Evolutionary conservation across 2,113 vertebrate genomes (phyloP), one percentile per base, ranked within the genome.

Genomic region (Rissa tridactyla): DNA sequence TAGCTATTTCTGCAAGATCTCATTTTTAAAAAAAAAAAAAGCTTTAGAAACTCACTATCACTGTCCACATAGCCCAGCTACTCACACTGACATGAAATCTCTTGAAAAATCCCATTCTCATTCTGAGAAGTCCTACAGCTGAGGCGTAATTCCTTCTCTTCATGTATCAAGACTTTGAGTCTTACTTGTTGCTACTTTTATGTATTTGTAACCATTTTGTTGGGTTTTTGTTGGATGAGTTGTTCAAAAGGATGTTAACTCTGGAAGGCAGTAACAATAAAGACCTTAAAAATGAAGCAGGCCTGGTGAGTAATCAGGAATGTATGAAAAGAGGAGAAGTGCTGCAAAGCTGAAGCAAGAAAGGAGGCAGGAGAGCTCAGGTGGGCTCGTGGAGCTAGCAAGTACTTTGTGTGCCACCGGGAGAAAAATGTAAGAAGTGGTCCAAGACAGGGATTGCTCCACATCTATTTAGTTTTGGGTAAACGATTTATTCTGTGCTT

Each of bases 371-470:
- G 6, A 72, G 40, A 58, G 21, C 4, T 65, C 26, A 66, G 57
- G 7, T 2, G 9, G 52, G 8, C 9, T 57, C 11, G 0, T 17
- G 14, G 15, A 66, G 8, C 9, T 40, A 49, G 8, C 5, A 47
- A 69, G 13, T 5, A 27, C 15, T 3, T 2, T 2, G 6, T 32
- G 26, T 65, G n/a, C 11, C 23, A 36, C 0, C 0, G 1, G 11
- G 4, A 88, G 8, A 79, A 90, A 90, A 22, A 22, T 4, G 34
- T 5, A 34, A 66, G 82, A 91, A 29, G 1, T 49, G 10, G 8
- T 76, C 15, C 16, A 49, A 46, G 13, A 12, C 9, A 36, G 36
- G 8, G 17, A 29, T 46, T 68, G 9, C 16, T 65, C 5, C 7
- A 13, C 10, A 54, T 10, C 30, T 54, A 2, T 26, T 51, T 51